A percentile compares a stretch with the other conserved stretches of the same genome.
phyloP scores from a whole-genome alignment of 2,888 invertebrate genomes.

The Tachina fera region DNA sequence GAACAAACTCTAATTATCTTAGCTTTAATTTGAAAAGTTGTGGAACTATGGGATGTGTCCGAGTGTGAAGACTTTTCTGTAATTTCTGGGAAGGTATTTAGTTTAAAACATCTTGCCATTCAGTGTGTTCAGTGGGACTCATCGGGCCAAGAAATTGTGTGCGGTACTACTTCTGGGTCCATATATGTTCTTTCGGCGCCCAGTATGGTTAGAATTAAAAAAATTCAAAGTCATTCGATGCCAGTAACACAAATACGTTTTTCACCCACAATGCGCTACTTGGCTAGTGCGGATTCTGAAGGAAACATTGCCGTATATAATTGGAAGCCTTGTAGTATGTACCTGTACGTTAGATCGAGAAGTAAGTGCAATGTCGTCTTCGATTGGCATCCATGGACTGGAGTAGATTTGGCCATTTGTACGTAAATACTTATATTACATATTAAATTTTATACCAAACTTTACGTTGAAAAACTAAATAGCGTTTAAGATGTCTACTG shows the following conservation, averaged over 20 bases:
- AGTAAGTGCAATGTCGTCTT: slow-evolving; percentile 75
- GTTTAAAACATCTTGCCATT: slow-evolving; percentile 72
- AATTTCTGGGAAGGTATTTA: slow-evolving; percentile 76
- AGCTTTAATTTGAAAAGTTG: slow-evolving; percentile 71
- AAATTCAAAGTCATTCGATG: slow-evolving; percentile 74
- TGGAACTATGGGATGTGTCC: slow-evolving; percentile 79
- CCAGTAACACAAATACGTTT: slow-evolving; percentile 78
- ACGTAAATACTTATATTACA: slow-evolving; percentile 65
- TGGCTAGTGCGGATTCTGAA: slow-evolving; percentile 78
- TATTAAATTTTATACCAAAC: background rate
- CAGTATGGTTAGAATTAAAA: slow-evolving; percentile 70
- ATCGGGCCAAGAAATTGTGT: slow-evolving; percentile 76
- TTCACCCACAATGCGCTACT: slow-evolving; percentile 78
- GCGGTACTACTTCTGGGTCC: slow-evolving; percentile 78
- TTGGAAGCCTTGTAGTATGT: slow-evolving; percentile 74
- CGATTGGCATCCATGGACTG: slow-evolving; percentile 84
- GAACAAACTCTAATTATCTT: background rate
- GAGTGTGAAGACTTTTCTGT: slow-evolving; percentile 75
- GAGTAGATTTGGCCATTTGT: slow-evolving; percentile 81
- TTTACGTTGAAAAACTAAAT: too few species aligned
- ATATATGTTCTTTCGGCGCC: slow-evolving; percentile 75
- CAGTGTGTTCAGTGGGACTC: slow-evolving; percentile 79
- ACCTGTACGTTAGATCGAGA: slow-evolving; percentile 74
- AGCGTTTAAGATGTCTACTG: too few species aligned
- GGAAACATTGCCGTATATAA: slow-evolving; percentile 78